Evolutionary conservation across 2,113 vertebrate genomes (phyloP).

Genomic region (Hylia prasina): DNA sequence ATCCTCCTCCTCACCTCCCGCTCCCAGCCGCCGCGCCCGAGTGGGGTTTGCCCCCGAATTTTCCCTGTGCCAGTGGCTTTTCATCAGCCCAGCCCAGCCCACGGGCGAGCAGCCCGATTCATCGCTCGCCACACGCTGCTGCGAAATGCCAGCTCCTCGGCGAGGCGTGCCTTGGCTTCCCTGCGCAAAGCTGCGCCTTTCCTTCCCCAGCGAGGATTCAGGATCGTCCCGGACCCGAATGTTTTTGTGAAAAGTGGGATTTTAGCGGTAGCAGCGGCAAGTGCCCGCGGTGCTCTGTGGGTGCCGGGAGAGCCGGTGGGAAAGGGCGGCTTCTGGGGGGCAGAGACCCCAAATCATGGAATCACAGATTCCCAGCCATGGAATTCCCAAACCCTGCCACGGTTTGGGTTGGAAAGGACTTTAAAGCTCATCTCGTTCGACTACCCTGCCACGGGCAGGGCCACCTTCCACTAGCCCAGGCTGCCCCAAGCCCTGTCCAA

Average conservation of each 20-base stretch:
- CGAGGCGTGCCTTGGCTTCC: background rate
- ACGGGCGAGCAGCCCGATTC: background rate
- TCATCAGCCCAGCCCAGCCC: background rate
- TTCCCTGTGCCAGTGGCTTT: background rate
- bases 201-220: background rate
- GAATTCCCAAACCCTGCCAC: background rate
- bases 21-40: fast-evolving
- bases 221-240: background rate
- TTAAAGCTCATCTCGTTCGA: background rate
- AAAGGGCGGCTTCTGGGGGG: background rate
- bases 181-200: background rate
- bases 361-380: background rate
- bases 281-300: background rate
- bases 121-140: background rate
- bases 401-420: background rate
- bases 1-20: background rate
- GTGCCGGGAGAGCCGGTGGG: background rate
- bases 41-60: fast-evolving
- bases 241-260: fast-evolving
- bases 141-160: background rate
- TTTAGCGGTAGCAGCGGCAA: background rate
- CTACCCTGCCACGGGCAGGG: background rate
- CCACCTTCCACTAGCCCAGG: background rate
- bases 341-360: background rate
- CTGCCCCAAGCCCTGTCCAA: background rate